Evolutionary conservation across 2,113 vertebrate species (phyloP), one percentile per base, ranked within the genome.

Genomic region (Prochilodus magdalenae): DNA sequence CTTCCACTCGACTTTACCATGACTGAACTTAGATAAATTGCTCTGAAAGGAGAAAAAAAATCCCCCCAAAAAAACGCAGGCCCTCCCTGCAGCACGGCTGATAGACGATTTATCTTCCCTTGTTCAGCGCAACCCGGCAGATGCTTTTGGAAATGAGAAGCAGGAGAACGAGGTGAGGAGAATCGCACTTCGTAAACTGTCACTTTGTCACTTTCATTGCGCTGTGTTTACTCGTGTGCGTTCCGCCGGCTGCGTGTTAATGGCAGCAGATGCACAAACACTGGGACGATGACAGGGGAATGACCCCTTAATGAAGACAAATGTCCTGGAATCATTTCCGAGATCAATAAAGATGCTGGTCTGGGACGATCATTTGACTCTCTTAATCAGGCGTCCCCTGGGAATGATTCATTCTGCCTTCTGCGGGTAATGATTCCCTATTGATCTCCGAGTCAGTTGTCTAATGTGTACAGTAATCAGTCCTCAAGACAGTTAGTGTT

Each of bases 91-190:
- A 86, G 73, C 67, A 83, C 81, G 67, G 69, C 77, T 87, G 84
- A 90, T 87, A 63, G 85, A 89, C 82, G 70, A 93, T 92, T 88
- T 86, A 82, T 92, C 89, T 89, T 87, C 80, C 66, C 60, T 55
- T 59, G 70, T 82, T 79, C 80, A 29, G n/a, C 27, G 83, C 73
- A 88, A 57, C 71, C 83, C 62, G 55, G 84, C 87, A 91, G 89
- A 91, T 90, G 88, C 82, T 87, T 86, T 89, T 83, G 81, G 85
- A 91, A 90, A 92, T 85, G 87, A 90, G 88, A 89, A 85, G 87
- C 86, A 86, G 89, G 88, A 82, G 84, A 86, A 75, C 67, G 75
- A 26, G 44, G 57, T 22, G 80, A 71, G 83, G 87, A 83, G 84
- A 89, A 81, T 90, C 85, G 87, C 79, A 80, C 69, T 74, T 36